These are phyloP conservation scores for Tethya wilhelma DNA, from an alignment of 37 sponge, comb jelly and placozoan species.

Conservation along the genomic window DNA sequence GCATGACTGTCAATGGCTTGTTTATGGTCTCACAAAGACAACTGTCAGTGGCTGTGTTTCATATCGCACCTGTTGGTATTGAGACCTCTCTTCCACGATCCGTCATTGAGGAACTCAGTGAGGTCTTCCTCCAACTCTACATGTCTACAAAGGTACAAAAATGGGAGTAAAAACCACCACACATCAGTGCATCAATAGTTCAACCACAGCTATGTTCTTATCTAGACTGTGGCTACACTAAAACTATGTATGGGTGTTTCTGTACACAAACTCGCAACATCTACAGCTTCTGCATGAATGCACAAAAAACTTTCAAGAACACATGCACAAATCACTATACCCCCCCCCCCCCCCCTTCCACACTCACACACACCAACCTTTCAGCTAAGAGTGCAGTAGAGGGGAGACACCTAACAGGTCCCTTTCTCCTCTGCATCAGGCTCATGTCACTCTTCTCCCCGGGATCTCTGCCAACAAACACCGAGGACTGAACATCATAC, in stretches of 20 bases:
- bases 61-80: constrained; percentile 41
- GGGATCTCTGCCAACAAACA: constrained; percentile 24
- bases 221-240: not conserved
- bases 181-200: not conserved
- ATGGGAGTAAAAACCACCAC: not conserved
- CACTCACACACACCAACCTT: constrained; percentile 26
- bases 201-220: not conserved
- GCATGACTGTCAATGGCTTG: not conserved
- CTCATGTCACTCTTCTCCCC: constrained; percentile 23
- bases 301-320: not conserved
- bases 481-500: constrained; percentile 27
- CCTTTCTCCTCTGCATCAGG: constrained; percentile 14
- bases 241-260: not conserved
- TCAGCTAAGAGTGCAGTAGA: constrained; percentile 45
- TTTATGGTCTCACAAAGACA: not conserved
- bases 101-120: constrained; percentile 55
- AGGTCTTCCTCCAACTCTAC: constrained; percentile 40
- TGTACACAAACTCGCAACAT: not conserved
- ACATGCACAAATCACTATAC: too few relatives aligned
- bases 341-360: too few relatives aligned
- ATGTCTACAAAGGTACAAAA: constrained; percentile 1
- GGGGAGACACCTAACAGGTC: constrained; percentile 26
- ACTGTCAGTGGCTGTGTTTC: not conserved
- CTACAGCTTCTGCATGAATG: not conserved
- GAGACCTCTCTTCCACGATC: constrained; percentile 54